phyloP scores from a whole-genome alignment of 2,888 invertebrate genomes.

The Melolontha melolontha region DNA sequence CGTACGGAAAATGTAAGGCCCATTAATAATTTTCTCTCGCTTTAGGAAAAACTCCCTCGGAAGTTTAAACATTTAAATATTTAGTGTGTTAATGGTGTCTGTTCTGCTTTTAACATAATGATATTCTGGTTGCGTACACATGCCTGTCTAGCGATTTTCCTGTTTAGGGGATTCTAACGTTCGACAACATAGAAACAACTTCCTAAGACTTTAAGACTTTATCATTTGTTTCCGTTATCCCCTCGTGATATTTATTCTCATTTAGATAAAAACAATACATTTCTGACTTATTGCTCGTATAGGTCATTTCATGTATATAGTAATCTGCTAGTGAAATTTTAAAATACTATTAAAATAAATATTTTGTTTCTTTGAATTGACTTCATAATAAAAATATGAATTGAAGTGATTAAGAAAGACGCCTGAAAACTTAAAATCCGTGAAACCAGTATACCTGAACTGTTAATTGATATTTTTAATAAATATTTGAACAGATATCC shows the following conservation, averaged over 20 bases:
- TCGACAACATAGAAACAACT: constrained; percentile 14
- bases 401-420: too few species aligned
- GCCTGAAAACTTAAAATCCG: too few species aligned
- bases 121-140: constrained; percentile 5
- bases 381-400: too few species aligned
- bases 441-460: too few species aligned
- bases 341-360: too few species aligned
- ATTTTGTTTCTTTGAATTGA: too few species aligned
- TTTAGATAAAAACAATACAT: background rate
- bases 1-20: background rate
- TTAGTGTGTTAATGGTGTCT: constrained; percentile 13
- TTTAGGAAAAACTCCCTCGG: background rate
- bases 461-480: too few species aligned
- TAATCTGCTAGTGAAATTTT: too few species aligned
- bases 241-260: constrained; percentile 23
- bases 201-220: constrained; percentile 32
- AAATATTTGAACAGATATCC: too few species aligned
- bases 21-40: constrained; percentile 13
- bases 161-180: constrained; percentile 4
- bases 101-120: background rate
- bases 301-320: too few species aligned
- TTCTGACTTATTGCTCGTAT: too few species aligned
- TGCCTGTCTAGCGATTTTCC: background rate
- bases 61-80: constrained; percentile 27
- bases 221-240: constrained; percentile 36